Percentiles rank a stretch among this genome's conserved stretches.
Conservation (phyloP, 1,140 invertebrate species). For the Pseudomyrmex pallidus region DNA sequence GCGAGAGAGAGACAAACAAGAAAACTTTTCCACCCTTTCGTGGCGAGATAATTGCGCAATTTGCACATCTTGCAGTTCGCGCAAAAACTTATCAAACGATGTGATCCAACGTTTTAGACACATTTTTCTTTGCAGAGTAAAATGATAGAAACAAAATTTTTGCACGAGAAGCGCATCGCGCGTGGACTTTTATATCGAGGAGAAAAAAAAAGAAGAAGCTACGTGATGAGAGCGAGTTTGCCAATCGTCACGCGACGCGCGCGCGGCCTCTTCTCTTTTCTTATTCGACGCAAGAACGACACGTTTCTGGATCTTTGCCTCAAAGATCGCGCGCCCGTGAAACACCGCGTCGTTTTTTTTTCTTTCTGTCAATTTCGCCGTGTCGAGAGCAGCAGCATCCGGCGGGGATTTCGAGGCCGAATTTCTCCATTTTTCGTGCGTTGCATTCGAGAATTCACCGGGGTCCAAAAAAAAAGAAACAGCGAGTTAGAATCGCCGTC, state of each 20-base stretch:
- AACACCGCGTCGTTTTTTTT: slow-evolving; percentile 43
- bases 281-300: slow-evolving; percentile 23
- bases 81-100: too few relatives aligned
- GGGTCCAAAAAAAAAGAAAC: background rate
- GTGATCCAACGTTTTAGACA: too few relatives aligned
- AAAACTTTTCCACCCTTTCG: too few relatives aligned
- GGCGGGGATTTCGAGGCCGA: slow-evolving; percentile 42
- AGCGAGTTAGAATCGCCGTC: background rate
- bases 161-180: too few relatives aligned
- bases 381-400: slow-evolving; percentile 37
- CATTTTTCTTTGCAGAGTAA: background rate
- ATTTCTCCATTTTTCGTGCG: slow-evolving; percentile 52
- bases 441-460: slow-evolving; percentile 37
- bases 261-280: slow-evolving; percentile 14
- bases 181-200: too few relatives aligned
- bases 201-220: background rate
- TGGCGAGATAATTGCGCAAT: too few relatives aligned
- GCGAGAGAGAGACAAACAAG: too few relatives aligned
- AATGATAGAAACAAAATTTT: too few relatives aligned
- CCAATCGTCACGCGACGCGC: slow-evolving; percentile 41
- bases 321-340: slow-evolving; percentile 44
- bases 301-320: slow-evolving; percentile 28
- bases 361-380: slow-evolving; percentile 40
- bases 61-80: too few relatives aligned
- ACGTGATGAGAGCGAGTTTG: slow-evolving; percentile 29